Evolutionary conservation across 2,113 vertebrate species (phyloP), one percentile per base, ranked within the genome.

Genomic region (Chionomys nivalis): DNA sequence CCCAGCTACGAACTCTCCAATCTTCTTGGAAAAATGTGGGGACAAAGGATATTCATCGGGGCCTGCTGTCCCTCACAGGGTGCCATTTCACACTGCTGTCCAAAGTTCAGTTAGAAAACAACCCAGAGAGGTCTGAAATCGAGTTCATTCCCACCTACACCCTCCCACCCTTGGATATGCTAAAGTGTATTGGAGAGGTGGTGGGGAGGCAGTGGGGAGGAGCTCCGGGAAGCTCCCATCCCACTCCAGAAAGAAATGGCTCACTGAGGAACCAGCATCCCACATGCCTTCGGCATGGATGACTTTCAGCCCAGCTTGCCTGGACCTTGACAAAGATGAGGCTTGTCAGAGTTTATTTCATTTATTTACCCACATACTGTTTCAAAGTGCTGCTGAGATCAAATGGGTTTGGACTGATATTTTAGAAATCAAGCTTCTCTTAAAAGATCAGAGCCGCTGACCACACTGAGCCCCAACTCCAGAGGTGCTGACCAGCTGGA

Each of bases 331-430:
- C 39, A 65, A 33, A 8, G 17, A 3, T n/a, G 89, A 26, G 42
- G 33, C 17, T 21, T 58, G 42, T 47, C 14, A 66, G 58, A n/a
- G 61, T 75, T 24, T 14, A n/a, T 78, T 90, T 26, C 49, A 7
- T 70, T 66, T 78, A 39, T 58, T 82, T 81, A 61, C 68, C 63
- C 7, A 14, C 44, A 65, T 31, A 8, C 42, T 23, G 1, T 83
- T 96, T 92, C 87, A 75, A 91, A 85, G 65, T 39, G 66, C 17
- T 63, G 21, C 77, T 94, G 33, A 33, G 87, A 86, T 86, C 68
- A 76, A 77, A 76, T 68, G 72, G 13, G 87, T 92, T 36, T 63
- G 47, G 49, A 55, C 63, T 17, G 21, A 7, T 39, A 72, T 86
- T 88, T 28, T 52, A 73, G 76, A 44, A 89, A n/a, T 68, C 65